These are phyloP conservation scores for Suricata suricatta DNA, from an alignment of 2,113 vertebrate species.

Conservation along the genomic window DNA sequence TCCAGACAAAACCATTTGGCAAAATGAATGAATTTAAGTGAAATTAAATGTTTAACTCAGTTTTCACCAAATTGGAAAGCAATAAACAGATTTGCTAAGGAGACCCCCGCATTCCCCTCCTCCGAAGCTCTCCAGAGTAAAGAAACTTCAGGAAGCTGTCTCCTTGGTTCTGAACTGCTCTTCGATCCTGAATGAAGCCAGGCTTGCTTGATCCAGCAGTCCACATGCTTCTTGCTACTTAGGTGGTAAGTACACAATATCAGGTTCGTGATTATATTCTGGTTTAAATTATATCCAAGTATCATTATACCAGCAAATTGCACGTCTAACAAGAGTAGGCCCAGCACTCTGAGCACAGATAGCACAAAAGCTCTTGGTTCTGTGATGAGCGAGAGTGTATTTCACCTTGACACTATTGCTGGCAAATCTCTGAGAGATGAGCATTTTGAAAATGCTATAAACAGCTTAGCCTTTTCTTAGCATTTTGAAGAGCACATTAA, in stretches of 20 bases:
- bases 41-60: background rate
- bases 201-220: background rate
- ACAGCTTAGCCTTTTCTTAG: conserved; percentile 78
- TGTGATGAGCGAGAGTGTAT: background rate
- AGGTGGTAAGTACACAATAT: background rate
- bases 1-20: background rate
- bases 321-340: background rate
- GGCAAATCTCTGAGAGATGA: conserved; percentile 52
- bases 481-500: conserved; percentile 78
- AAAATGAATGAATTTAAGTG: background rate
- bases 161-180: background rate
- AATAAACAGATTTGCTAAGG: background rate
- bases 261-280: conserved; percentile 10
- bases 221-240: background rate
- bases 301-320: background rate
- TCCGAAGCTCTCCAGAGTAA: background rate
- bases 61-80: conserved; percentile 1
- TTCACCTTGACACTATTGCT: conserved; percentile 62
- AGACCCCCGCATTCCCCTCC: background rate
- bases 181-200: background rate
- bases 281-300: conserved; percentile 40
- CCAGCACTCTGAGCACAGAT: background rate
- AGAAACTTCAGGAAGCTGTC: background rate
- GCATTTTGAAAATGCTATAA: conserved; percentile 66
- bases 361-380: background rate